phyloP scores from a whole-genome alignment of 2,888 invertebrate species.

The Drosophila parthenogenetica region DNA sequence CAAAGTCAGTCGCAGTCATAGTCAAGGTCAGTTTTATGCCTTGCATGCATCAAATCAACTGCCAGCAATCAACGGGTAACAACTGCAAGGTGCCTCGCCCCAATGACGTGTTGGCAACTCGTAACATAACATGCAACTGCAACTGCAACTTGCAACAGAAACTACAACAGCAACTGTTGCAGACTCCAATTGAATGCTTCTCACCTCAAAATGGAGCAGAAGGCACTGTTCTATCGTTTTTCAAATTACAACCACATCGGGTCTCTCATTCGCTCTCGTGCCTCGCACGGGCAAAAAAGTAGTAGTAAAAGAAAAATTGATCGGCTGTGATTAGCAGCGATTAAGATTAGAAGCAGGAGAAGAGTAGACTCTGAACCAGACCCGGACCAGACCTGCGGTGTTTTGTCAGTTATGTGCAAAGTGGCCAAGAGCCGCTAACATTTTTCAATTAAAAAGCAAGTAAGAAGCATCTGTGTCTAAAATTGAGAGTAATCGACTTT shows the following conservation, averaged over 20 bases:
- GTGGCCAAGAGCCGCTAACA: conserved; percentile 79
- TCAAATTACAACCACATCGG: conserved; percentile 72
- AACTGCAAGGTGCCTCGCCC: conserved; percentile 75
- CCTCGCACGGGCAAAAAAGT: conserved; percentile 26
- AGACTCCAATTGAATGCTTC: conserved; percentile 72
- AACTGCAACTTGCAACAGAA: conserved; percentile 24
- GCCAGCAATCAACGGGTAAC: conserved; percentile 62
- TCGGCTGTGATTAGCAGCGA: conserved; percentile 79
- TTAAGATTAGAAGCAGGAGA: conserved; percentile 70
- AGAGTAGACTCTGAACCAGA: conserved; percentile 27
- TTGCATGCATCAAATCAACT: conserved; percentile 75
- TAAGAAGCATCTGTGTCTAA: conserved; percentile 35
- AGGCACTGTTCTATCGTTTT: conserved; percentile 66
- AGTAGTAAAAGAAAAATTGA: conserved; percentile 59
- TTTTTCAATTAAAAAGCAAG: conserved; percentile 75
- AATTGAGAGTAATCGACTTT: conserved; percentile 44
- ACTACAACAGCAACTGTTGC: conserved; percentile 21
- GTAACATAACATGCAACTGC: conserved; percentile 36
- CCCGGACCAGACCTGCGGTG: conserved; percentile 71
- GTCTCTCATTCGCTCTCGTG: background rate
- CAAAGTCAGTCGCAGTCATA: conserved; percentile 59
- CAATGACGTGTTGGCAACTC: conserved; percentile 73
- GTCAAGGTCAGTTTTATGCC: conserved; percentile 69
- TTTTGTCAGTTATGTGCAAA: conserved; percentile 78
- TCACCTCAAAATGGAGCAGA: conserved; percentile 75